A percentile compares a stretch with the other conserved stretches of the same genome.
phyloP scores from a whole-genome alignment of 2,797 vertebrate species.

The Xyrichtys novacula region DNA sequence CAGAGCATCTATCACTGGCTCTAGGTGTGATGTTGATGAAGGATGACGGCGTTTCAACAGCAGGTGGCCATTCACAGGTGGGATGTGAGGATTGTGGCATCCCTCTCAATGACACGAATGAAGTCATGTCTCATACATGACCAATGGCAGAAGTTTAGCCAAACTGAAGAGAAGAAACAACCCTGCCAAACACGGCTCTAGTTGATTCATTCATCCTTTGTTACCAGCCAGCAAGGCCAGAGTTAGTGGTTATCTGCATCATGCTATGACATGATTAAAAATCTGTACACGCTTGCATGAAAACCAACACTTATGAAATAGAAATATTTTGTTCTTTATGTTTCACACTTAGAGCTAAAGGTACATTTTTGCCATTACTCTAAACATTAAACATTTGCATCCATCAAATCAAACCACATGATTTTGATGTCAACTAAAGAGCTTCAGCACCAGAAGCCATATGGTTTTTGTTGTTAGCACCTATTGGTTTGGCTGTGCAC shows the following conservation, averaged over 20 bases:
- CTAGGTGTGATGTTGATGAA: constrained; percentile 75
- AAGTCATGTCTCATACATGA: constrained; percentile 59
- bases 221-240: constrained; percentile 38
- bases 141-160: constrained; percentile 49
- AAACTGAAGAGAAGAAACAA: constrained; percentile 44
- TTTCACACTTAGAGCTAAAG: constrained; percentile 59
- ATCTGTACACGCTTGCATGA: constrained; percentile 64
- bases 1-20: constrained; percentile 70
- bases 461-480: constrained; percentile 69
- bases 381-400: constrained; percentile 53
- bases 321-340: constrained; percentile 41
- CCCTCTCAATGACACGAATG: constrained; percentile 52
- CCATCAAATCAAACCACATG: constrained; percentile 50
- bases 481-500: constrained; percentile 64
- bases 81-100: constrained; percentile 56
- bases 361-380: constrained; percentile 44
- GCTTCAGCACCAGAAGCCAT: constrained; percentile 65
- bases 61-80: constrained; percentile 68
- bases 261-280: constrained; percentile 46
- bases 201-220: constrained; percentile 43
- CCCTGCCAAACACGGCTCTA: constrained; percentile 34
- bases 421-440: constrained; percentile 27
- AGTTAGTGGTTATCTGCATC: constrained; percentile 37
- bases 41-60: constrained; percentile 72
- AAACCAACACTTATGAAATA: constrained; percentile 54